Base-by-base conservation (phyloP, 2,888 invertebrate genomes). In the Branchinecta sandiegonensis region DNA sequence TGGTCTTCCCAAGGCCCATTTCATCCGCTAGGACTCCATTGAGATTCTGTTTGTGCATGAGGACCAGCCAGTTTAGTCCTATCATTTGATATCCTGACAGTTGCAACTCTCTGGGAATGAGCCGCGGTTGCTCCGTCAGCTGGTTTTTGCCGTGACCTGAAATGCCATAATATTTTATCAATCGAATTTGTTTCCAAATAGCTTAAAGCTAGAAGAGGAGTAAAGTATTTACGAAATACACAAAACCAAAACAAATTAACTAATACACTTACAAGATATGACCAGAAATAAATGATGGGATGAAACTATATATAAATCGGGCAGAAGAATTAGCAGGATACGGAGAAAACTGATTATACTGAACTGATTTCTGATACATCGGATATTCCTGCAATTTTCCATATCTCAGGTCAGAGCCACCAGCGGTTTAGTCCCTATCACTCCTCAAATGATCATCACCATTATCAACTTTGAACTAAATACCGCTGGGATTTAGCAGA, bases 1-100 rank as follows among this genome's bases (percentile, higher is more conserved):
- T 86, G 0, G 94, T 94, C 80, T 94, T 94, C 7, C 94, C 94
- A 3, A 94, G 80, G 0, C 94, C 94, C 96, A 97, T 97, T 81
- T 97, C 96, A 77, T 97, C 96, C 0, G 95, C 96, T 71, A 97
- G 80, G 74, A 97, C 95, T 0, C 94, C 94, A 75, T 95, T 95
- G 64, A 96, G 86, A 13, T 87, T 86, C 75, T 94, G 90, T 71
- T 86, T 84, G 77, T 94, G 89, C 78, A 96, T 85, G 0, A 95
- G 87, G 0, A 87, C 86, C 23, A 96, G 79, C 95, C 95, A 96
- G 78, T 95, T 95, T 0, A 96, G 80, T 0, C 95, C 92, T 37
- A 93, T 85, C 77, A 92, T 78, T 79, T 92, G 92, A 78, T 94
- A 94, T 46, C 87, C 86, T 0, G 92, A 89, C 73, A 95, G 80